Evolutionary conservation across 2,797 vertebrate genomes (phyloP).

Genomic region (Lagorchestes hirsutus): DNA sequence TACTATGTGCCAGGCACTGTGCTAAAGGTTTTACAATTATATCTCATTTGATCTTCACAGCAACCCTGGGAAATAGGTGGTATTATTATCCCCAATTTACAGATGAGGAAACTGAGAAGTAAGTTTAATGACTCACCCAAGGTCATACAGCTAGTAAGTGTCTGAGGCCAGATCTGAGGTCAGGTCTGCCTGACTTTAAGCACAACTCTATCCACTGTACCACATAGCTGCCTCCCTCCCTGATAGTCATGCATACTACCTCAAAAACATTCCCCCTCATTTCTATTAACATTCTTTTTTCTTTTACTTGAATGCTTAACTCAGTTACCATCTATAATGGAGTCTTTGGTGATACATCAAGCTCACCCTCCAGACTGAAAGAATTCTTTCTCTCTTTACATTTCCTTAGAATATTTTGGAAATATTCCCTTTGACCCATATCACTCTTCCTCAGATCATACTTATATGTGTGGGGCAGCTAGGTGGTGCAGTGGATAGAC

Average conservation of each 20-base stretch:
- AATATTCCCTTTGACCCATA: background rate
- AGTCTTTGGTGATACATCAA: background rate
- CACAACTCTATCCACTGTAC: background rate
- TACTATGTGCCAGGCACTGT: too few relatives aligned
- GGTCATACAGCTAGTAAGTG: background rate
- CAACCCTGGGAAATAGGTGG: too few relatives aligned
- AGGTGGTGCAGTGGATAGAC: too few relatives aligned
- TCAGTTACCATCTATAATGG: background rate
- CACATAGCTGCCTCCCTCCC: background rate
- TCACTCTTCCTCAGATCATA: background rate
- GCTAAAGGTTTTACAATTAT: too few relatives aligned
- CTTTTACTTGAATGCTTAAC: background rate
- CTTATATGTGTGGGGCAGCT: background rate
- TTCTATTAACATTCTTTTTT: background rate
- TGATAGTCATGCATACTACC: background rate
- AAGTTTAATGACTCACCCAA: too few relatives aligned
- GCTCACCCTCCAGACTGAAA: background rate
- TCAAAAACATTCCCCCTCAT: background rate
- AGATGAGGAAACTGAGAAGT: too few relatives aligned
- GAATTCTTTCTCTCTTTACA: background rate
- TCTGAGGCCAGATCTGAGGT: background rate
- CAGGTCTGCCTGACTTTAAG: background rate
- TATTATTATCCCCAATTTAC: too few relatives aligned
- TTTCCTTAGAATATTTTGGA: background rate
- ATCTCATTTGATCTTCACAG: too few relatives aligned